Evolutionary conservation across 2,888 invertebrate species (phyloP), one percentile per base, ranked within the genome.

Genomic region (Pharmacophagus antenor): DNA sequence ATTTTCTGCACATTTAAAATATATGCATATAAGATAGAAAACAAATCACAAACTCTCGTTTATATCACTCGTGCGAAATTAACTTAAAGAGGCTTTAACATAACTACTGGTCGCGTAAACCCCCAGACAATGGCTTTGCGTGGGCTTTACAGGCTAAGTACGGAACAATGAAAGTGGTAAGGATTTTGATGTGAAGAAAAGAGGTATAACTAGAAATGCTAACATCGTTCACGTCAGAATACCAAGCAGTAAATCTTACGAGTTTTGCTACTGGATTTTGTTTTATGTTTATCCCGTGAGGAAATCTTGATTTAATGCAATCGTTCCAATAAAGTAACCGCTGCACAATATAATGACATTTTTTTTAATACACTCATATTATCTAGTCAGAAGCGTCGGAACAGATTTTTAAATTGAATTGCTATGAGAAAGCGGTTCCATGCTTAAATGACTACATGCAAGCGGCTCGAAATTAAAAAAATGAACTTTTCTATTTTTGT

Each of bases 61-160:
- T 17, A 67, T 73, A 77, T 74, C 79, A 76, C 81, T 85, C 72
- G 79, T 80, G 81, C 77, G 82, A 49, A 82, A 84, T 83, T 73
- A 79, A 77, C 74, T 73, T 69, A 70, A 74, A 73, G 74, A 67
- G 74, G 72, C 76, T 70, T 68, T 71, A 70, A 63, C 64, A 65
- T 73, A 70, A 68, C 63, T 73, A 70, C 72, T 63, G 71, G 72
- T 59, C 65, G 62, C 69, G 65, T 72, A 72, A 76, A 70, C 71
- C 72, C 68, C 70, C 65, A 70, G 73, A 80, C 77, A 81, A 80
- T 80, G 76, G 72, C 76, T 77, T 77, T 79, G 77, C 74, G 70
- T 68, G 67, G 64, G 71, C 70, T 76, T 79, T 73, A 71, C 65
- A 66, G 64, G 70, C 72, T 80, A 77, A 76, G 73, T 76, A 76